Evolutionary conservation across 1,140 invertebrate species (phyloP).

Genomic region (Coptotermes formosanus): DNA sequence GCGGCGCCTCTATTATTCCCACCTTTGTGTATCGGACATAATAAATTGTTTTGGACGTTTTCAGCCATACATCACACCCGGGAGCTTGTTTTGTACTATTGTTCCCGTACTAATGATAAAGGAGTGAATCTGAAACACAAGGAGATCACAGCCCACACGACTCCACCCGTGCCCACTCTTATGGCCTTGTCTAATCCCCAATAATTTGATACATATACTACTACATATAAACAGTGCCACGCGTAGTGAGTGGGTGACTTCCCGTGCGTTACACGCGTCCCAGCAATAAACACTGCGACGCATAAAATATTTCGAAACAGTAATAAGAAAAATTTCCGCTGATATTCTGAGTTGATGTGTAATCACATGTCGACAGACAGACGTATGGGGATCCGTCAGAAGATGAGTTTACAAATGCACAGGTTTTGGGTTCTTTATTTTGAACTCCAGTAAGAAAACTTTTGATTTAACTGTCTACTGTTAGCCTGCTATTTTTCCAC

Average conservation of each 20-base stretch:
- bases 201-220: background rate
- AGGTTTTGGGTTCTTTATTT: too few species aligned
- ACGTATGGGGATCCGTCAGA: too few species aligned
- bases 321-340: too few species aligned
- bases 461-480: too few species aligned
- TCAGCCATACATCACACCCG: background rate
- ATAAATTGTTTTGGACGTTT: background rate
- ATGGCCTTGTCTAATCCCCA: background rate
- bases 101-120: background rate
- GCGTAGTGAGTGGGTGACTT: background rate
- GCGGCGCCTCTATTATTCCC: background rate
- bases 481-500: too few species aligned
- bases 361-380: too few species aligned
- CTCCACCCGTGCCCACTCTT: background rate
- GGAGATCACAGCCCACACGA: background rate
- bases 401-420: too few species aligned
- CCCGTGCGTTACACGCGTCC: background rate
- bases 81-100: background rate
- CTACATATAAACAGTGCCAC: background rate
- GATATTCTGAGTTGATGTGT: too few species aligned
- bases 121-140: background rate
- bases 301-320: too few species aligned
- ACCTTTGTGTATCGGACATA: background rate
- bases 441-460: too few species aligned
- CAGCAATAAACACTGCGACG: too few species aligned